phyloP scores from a whole-genome alignment of 1,140 invertebrate genomes.

The Ditylenchus dipsaci region DNA sequence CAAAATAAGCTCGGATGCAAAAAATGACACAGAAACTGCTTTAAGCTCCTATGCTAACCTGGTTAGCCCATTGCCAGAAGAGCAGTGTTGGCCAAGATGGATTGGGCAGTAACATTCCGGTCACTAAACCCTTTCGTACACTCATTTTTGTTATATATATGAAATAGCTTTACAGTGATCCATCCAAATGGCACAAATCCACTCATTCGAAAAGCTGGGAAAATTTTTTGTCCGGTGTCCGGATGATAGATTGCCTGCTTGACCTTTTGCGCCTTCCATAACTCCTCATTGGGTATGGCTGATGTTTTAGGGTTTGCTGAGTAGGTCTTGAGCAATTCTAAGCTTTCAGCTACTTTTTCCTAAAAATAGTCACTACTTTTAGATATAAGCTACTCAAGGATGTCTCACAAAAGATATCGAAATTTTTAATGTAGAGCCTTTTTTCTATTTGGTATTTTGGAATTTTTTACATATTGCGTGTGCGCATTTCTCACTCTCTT shows the following conservation, averaged over 20 bases:
- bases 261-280: constrained; percentile 64
- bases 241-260: constrained; percentile 63
- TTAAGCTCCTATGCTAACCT: too few relatives aligned
- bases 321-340: constrained; percentile 16
- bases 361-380: constrained; percentile 32
- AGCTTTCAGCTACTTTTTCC: constrained; percentile 57
- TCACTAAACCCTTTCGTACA: constrained; percentile 58
- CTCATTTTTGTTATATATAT: constrained; percentile 3
- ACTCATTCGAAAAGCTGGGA: constrained; percentile 64
- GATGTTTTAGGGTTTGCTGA: constrained; percentile 41
- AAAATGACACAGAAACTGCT: too few relatives aligned
- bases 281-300: constrained; percentile 57
- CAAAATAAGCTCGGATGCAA: too few relatives aligned
- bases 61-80: constrained; percentile 64
- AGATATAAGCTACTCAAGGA: neutral
- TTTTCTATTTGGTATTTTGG: too few relatives aligned
- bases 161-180: constrained; percentile 59
- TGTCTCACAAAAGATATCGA: too few relatives aligned
- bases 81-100: constrained; percentile 59
- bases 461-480: too few relatives aligned
- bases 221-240: constrained; percentile 63
- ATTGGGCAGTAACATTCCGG: constrained; percentile 62
- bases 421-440: too few relatives aligned
- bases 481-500: too few relatives aligned
- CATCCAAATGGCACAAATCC: constrained; percentile 64